Evolutionary conservation across 2,888 invertebrate species (phyloP).

Genomic region (Sphecodes monilicornis): DNA sequence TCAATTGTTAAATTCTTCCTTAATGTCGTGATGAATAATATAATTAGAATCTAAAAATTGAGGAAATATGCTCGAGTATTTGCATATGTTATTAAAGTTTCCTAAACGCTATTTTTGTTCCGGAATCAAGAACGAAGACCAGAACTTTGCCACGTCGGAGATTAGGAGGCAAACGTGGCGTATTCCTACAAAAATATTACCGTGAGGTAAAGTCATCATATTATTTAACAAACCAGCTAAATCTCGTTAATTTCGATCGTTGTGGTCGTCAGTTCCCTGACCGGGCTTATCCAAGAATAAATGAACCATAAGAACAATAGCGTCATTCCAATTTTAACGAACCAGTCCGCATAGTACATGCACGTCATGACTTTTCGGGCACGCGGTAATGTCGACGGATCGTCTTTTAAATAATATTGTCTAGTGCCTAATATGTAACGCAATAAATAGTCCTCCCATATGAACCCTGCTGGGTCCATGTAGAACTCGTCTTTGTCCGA

Average conservation of each 20-base stretch:
- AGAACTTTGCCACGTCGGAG: background rate
- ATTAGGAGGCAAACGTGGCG: background rate
- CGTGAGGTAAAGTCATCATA: constrained; percentile 20
- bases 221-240: constrained; percentile 15
- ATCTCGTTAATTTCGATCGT: constrained; percentile 36
- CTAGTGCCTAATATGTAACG: constrained; percentile 93
- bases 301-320: constrained; percentile 74
- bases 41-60: background rate
- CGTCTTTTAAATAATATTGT: constrained; percentile 93
- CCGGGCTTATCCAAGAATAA: constrained; percentile 70
- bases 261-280: background rate
- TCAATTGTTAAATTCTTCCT: background rate
- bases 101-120: background rate
- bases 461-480: constrained; percentile 84
- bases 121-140: background rate
- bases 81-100: background rate
- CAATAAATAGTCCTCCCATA: constrained; percentile 89
- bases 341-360: constrained; percentile 75
- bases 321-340: constrained; percentile 68
- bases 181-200: constrained; percentile 7
- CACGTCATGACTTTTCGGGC: constrained; percentile 87
- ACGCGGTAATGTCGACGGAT: constrained; percentile 90
- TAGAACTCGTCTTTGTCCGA: constrained; percentile 84
- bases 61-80: background rate
- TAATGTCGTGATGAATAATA: background rate